Conservation (phyloP, 1,140 invertebrate genomes). For the Eubasilissa regina region DNA sequence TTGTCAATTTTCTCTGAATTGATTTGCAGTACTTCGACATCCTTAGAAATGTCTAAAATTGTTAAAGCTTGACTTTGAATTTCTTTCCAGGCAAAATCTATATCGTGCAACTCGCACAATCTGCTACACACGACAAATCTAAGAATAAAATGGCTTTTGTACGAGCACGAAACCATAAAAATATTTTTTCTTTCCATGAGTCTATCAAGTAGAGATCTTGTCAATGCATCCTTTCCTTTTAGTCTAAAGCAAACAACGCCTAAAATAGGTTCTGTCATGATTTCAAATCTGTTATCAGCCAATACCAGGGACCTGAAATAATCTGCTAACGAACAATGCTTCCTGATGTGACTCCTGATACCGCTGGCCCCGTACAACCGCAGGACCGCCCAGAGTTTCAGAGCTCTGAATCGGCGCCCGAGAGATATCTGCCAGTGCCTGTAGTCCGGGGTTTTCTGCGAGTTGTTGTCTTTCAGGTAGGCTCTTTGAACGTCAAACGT, state of each 20-base stretch:
- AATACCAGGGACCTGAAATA: conserved; percentile 83
- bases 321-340: conserved; percentile 84
- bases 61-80: conserved; percentile 54
- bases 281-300: conserved; percentile 88
- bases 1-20: conserved; percentile 50
- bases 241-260: conserved; percentile 95
- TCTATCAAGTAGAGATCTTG: conserved; percentile 85
- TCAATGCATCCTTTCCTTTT: conserved; percentile 89
- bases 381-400: conserved; percentile 97
- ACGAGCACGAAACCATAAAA: conserved; percentile 94
- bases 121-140: conserved; percentile 93
- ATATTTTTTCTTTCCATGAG: conserved; percentile 95
- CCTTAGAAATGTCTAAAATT: conserved; percentile 41
- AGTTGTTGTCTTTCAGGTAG: conserved; percentile 85
- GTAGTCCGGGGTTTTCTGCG: conserved; percentile 87
- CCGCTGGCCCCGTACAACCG: conserved; percentile 87
- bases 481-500: conserved; percentile 95
- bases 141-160: conserved; percentile 87
- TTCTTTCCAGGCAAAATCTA: conserved; percentile 90
- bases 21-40: conserved; percentile 13
- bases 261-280: conserved; percentile 88
- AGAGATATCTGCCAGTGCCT: conserved; percentile 96
- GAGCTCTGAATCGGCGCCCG: conserved; percentile 89
- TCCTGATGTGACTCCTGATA: conserved; percentile 84
- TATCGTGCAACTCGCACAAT: conserved; percentile 86